Conservation (phyloP, 2,113 vertebrate species). For the Cyanoderma ruficeps region DNA sequence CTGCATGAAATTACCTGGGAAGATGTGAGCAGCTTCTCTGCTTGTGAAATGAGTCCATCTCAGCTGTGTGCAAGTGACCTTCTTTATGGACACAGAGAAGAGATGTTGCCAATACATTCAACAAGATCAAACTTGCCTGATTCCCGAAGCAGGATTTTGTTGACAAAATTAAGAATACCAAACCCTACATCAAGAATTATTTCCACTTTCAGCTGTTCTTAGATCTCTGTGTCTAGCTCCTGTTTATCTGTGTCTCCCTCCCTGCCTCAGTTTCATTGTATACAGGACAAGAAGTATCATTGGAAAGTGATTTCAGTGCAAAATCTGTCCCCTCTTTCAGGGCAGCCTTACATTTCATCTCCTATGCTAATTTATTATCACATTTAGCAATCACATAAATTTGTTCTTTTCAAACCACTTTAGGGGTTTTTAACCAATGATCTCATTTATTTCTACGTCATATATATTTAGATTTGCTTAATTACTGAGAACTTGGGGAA, state of each 20-base stretch:
- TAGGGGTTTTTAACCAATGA: not conserved
- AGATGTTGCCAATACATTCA: not conserved
- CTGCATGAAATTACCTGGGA: not conserved
- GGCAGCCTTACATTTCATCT: not conserved
- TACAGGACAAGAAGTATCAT: not conserved
- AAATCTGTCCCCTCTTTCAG: not conserved
- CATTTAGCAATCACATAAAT: not conserved
- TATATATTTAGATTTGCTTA: not conserved
- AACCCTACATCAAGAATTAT: not conserved
- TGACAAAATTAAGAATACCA: not conserved
- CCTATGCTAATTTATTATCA: not conserved
- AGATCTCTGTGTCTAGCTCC: not conserved
- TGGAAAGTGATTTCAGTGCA: not conserved
- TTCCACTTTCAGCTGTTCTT: not conserved
- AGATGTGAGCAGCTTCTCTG: not conserved
- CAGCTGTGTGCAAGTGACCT: not conserved
- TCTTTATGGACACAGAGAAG: not conserved
- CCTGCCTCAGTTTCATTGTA: not conserved
- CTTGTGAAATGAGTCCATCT: not conserved
- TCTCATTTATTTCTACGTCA: not conserved
- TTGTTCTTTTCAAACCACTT: not conserved
- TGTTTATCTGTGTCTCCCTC: not conserved
- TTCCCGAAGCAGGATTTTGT: not conserved
- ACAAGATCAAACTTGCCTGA: not conserved
- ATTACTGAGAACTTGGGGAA: not conserved